Conservation (phyloP, 1,140 invertebrate species). For the Copidosoma floridanum region DNA sequence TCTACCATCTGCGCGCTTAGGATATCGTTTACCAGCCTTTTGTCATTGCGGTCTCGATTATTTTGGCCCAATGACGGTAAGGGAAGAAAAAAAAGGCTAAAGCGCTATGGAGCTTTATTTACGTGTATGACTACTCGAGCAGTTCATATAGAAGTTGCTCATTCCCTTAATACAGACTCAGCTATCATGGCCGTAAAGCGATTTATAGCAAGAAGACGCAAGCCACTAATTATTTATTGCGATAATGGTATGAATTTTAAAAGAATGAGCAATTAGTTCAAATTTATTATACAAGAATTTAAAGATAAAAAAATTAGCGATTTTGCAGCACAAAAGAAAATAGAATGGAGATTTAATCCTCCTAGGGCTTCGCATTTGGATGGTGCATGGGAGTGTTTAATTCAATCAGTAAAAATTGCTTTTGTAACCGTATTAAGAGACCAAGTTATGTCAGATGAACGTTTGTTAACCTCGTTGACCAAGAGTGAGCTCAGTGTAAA, state of each 20-base stretch:
- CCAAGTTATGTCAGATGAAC: neutral
- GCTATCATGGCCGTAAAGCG: neutral
- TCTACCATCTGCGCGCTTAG: neutral
- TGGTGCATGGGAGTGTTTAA: constrained; percentile 14
- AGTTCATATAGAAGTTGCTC: neutral
- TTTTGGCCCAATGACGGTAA: neutral
- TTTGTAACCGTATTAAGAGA: constrained; percentile 1
- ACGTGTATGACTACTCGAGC: neutral
- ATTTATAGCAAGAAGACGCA: neutral
- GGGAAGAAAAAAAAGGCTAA: neutral
- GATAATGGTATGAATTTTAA: neutral
- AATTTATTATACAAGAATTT: neutral
- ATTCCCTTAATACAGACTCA: neutral
- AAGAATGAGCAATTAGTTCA: neutral
- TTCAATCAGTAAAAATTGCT: constrained; percentile 7
- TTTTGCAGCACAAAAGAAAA: no score
- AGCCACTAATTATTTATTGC: neutral
- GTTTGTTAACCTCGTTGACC: constrained; percentile 3
- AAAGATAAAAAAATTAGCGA: no score
- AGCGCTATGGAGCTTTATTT: neutral
- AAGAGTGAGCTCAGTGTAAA: constrained; percentile 29
- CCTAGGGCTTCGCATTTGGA: constrained; percentile 19
- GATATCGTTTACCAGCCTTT: neutral
- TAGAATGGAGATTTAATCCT: constrained; percentile 13
- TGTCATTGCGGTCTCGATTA: neutral